A percentile compares a stretch with the other conserved stretches of the same genome.
phyloP scores from a whole-genome alignment of 2,888 invertebrate species.

The Erebia ligea region DNA sequence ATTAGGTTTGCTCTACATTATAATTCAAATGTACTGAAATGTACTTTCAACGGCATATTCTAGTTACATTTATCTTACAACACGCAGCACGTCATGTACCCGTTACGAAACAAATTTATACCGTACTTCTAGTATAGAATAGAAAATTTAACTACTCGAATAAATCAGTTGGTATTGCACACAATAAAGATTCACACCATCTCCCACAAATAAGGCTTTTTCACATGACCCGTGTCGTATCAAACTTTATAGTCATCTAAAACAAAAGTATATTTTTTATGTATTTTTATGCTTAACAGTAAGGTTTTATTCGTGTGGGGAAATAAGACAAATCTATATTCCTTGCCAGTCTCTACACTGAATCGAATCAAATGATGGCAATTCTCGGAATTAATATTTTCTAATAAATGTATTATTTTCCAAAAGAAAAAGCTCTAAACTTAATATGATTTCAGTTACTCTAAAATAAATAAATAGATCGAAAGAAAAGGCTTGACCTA shows the following conservation, averaged over 20 bases:
- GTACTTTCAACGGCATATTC: constrained; percentile 25
- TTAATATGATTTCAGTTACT: too few relatives aligned
- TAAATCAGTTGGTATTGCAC: constrained; percentile 10
- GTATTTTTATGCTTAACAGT: too few relatives aligned
- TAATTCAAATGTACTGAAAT: constrained; percentile 26
- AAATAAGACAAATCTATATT: too few relatives aligned
- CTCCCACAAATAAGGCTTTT: neutral
- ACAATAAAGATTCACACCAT: constrained; percentile 18
- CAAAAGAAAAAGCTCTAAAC: too few relatives aligned
- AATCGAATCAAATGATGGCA: too few relatives aligned
- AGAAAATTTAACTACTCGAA: neutral
- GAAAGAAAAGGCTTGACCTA: too few relatives aligned
- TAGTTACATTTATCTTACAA: constrained; percentile 28
- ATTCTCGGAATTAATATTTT: too few relatives aligned
- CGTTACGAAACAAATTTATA: constrained; percentile 28
- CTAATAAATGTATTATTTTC: too few relatives aligned
- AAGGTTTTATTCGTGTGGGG: too few relatives aligned
- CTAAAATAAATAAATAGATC: too few relatives aligned
- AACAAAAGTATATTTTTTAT: neutral
- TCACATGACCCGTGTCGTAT: neutral
- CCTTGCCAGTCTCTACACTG: too few relatives aligned
- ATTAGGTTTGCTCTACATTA: constrained; percentile 24
- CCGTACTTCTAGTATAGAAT: constrained; percentile 8
- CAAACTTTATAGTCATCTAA: neutral
- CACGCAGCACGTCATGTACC: constrained; percentile 27